Evolutionary conservation across 2,113 vertebrate genomes (phyloP).

Genomic region (Vidua chalybeata): DNA sequence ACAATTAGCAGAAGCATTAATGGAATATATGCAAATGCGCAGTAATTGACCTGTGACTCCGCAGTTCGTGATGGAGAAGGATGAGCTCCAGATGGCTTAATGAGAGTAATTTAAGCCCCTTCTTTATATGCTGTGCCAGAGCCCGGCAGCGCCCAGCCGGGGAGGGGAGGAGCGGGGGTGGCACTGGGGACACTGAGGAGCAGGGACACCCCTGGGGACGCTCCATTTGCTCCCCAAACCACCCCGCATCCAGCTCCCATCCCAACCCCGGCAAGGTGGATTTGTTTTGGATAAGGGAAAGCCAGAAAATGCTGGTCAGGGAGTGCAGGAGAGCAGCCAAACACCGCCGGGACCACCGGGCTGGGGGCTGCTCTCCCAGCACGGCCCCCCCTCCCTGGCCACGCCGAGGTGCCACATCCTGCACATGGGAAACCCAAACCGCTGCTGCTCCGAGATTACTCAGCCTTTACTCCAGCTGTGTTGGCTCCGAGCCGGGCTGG

Average conservation of each 20-base stretch:
- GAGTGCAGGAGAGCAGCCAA: accelerated
- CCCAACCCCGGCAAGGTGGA: neutral
- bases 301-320: neutral
- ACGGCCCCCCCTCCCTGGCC: accelerated
- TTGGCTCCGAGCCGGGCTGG: accelerated
- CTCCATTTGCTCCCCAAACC: neutral
- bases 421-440: accelerated
- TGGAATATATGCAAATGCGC: constrained; percentile 73
- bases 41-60: constrained; percentile 70
- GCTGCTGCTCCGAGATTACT: neutral
- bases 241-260: accelerated
- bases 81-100: constrained; percentile 74
- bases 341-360: accelerated
- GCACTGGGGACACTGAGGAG: neutral
- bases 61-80: constrained; percentile 46
- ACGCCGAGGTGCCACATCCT: neutral
- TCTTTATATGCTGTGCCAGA: neutral
- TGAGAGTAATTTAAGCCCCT: constrained; percentile 60
- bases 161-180: neutral
- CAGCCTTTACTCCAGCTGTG: neutral
- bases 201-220: accelerated
- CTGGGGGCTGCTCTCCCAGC: neutral
- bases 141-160: neutral
- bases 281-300: neutral
- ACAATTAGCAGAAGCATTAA: constrained; percentile 74